Evolutionary conservation across 2,113 vertebrate genomes (phyloP), one percentile per base, ranked within the genome.

Genomic region (Pardalotus punctatus): DNA sequence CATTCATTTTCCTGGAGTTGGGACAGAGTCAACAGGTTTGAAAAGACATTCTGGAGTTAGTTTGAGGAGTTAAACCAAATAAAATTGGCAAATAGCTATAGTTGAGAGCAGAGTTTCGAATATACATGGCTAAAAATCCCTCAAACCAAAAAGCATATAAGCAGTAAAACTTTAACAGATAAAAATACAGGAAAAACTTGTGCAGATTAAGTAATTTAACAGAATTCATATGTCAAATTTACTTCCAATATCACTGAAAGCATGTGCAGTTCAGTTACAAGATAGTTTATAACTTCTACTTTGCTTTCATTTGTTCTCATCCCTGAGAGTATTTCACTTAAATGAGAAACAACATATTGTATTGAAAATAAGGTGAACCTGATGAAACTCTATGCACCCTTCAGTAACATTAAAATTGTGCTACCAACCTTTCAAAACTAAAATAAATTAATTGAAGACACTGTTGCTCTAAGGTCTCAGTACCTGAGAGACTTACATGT

Each of bases 41-140:
- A 42, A 97, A 89, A 91, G 27, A 43, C 45, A 81, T 94, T 97
- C 84, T 96, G 36, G n/a, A 92, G 43, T 88, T 88, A 87, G 28
- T 88, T 80, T 81, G 94, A 95, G 86, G 57, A 94, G 95, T 94
- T 96, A 96, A 97, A 94, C 20, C 35, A 97, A 97, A 81, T 89
- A 82, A 95, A 89, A 51, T 67, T 43, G 50, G 54, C 50, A 95
- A 96, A 93, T 17, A 77, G 36, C 33, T 94, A 67, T 3, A 27
- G 31, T 53, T 92, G 36, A 94, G 45, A 72, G 21, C 11, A 54
- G 71, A 70, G 66, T 64, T 81, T 92, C 36, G 74, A 87, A 88
- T 77, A 58, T 40, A 40, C 28, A 13, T 45, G 33, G 28, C 11
- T 91, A 81, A 56, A 95, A 62, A 27, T 4, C 12, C 6, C 23